Percentiles rank a stretch among this genome's conserved stretches.
Conservation (phyloP, 2,113 vertebrate species). For the Gavialis gangeticus region DNA sequence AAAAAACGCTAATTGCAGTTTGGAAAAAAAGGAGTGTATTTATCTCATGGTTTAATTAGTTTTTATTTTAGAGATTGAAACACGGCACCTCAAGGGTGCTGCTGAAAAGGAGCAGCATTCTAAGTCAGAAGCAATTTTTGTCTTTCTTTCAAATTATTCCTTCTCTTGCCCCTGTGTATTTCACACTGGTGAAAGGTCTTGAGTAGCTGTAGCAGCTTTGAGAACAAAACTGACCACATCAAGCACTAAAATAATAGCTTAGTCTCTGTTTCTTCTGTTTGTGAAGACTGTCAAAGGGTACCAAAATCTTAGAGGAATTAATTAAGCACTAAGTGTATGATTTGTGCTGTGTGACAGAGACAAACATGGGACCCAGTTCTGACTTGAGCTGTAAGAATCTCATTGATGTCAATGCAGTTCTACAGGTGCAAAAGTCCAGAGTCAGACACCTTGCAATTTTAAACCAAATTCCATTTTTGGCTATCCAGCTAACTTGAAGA, state of each 20-base stretch:
- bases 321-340: neutral
- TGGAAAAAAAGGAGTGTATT: neutral
- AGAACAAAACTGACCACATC: neutral
- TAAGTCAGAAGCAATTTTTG: neutral
- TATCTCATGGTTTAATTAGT: neutral
- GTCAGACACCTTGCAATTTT: neutral
- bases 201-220: neutral
- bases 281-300: neutral
- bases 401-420: neutral
- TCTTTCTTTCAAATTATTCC: neutral
- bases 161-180: neutral
- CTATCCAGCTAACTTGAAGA: neutral
- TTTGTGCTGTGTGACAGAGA: neutral
- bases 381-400: neutral
- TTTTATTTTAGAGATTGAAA: neutral
- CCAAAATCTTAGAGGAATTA: neutral
- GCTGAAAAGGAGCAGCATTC: neutral
- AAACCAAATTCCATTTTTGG: neutral
- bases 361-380: neutral
- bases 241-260: neutral
- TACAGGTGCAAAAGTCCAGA: neutral
- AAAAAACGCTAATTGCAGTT: neutral
- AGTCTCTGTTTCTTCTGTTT: neutral
- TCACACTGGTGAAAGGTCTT: neutral
- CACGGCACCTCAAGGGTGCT: rapidly evolving